Base-by-base conservation (phyloP, 2,888 invertebrate species). In the Lissocephala sabroskyi region DNA sequence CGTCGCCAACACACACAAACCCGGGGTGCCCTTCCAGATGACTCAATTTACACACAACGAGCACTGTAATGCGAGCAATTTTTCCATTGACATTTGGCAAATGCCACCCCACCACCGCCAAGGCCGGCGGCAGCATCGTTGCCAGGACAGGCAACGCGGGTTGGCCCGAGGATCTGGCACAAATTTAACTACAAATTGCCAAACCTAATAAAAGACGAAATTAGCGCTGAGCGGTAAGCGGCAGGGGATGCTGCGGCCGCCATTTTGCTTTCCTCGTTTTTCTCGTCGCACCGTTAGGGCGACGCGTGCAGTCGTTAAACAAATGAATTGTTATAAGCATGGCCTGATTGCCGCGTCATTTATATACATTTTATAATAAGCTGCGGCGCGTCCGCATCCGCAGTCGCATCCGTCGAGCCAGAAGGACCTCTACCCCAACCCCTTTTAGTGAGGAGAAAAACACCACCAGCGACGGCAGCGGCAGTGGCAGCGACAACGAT, bases 271-370 rank as follows among this genome's bases (percentile, higher is more conserved):
- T 29, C 37, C n/a, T 29, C 41, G 36, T 54, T 44, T 49, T 35
- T 33, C 52, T 43, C n/a, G n/a, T n/a, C n/a, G n/a, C n/a, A n/a
- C n/a, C n/a, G n/a, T n/a, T n/a, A n/a, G n/a, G n/a, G 51, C 44
- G 52, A 59, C 55, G 67, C 70, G 59, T 51, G 51, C 54, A 57
- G 52, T 81, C 79, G 81, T 81, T 80, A 81, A 81, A 80, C 81
- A 82, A 81, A 81, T 81, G 81, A 81, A 81, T 81, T 81, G 81
- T 73, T 82, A 76, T 80, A 80, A 71, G 75, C 71, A 62, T 58
- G 61, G 70, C 67, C 65, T 80, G 81, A 82, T 80, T 80, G 81
- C 78, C 56, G 47, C 52, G 56, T 45, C 64, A 61, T 62, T 59
- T 62, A 51, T 60, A 40, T 50, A 53, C 56, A 19, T 57, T 45